Evolutionary conservation across 2,888 invertebrate species (phyloP), one percentile per base, ranked within the genome.

Genomic region (Brenthis ino): DNA sequence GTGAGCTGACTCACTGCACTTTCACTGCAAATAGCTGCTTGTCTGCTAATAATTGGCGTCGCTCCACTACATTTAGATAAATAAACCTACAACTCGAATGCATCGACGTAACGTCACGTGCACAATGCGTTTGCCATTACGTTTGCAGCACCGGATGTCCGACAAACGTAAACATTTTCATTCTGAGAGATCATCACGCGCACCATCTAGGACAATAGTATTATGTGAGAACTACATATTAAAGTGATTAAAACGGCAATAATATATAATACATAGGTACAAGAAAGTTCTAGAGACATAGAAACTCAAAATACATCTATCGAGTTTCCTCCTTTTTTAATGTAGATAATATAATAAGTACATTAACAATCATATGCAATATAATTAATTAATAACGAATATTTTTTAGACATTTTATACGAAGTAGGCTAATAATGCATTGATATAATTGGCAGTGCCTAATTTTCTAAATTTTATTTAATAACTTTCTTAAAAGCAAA

Each of bases 1-100:
- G 76, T 75, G 80, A 79, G 61, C 79, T 88, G 87, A 89, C 85
- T 89, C 89, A 88, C 77, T 87, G 85, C 86, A 87, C 88, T 90
- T 89, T 88, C 88, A 87, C 88, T 87, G 81, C 85, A 85, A 85
- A 87, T 84, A 83, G 77, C 77, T 77, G 79, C 77, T 80, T 79
- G 85, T 85, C 85, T 85, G 78, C 79, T 76, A 81, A 81, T 82
- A 81, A 85, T 82, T 81, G 83, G 81, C 81, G 79, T 77, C 80
- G 80, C 77, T 81, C 76, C 77, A 77, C 80, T 80, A 78, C 75
- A 77, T 80, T 80, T 76, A 79, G 75, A 79, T 67, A 71, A 43
- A 43, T 76, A 74, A 53, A 67, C 67, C 61, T 67, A 63, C 72
- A 63, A 66, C 71, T 67, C 70, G 54, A 60, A 65, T 67, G 68